Base-by-base conservation (phyloP, 30 jellyfish, hydroid and myxozoan species). In the Pseudorhiza aurosa region DNA sequence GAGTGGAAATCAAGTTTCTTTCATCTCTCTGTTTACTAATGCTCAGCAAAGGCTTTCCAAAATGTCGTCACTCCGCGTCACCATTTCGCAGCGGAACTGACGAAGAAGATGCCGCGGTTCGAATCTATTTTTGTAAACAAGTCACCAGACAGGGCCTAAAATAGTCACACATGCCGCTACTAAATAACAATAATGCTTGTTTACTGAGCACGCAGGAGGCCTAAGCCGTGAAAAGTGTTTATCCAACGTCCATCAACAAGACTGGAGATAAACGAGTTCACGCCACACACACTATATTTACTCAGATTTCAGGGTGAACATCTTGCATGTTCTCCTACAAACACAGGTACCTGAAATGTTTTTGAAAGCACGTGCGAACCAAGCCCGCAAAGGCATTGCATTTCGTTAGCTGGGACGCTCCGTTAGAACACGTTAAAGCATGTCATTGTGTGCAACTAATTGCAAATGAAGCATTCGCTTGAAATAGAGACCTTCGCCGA, bases 201-300 rank as follows among this genome's bases (percentile, higher is more conserved):
- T 72, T 49, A 51, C 86, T 15, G 58, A 72, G 18, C 62, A 31
- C 14, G 86, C 43, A 68, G 81, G 68, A 60, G 68, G 77, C 58
- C 72, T 31, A 47, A 45, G 49, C 79, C 21, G 50, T 12, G 71
- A 0, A 14, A 28, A 56, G 10, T 14, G 12, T 31, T 50, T 10
- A 72, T 72, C 75, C 27, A 19, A 27, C 53, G 62, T 55, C 75
- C 39, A 55, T 72, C 74, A 72, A 21, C 71, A 65, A 50, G 72
- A 24, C 33, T 32, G 65, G 67, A 39, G 29, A 27, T 33, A 74
- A 72, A 74, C 65, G 7, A 26, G 35, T 33, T 28, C 58, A 26
- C 72, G 72, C 86, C 86, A 72, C 86, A 72, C 86, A 72, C 86
- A 37, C 29, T 62, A 50, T 72, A 51, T 72, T 72, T 72, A 75